Evolutionary conservation across 2,888 invertebrate genomes (phyloP), one percentile per base, ranked within the genome.

Genomic region (Globia sparganii): DNA sequence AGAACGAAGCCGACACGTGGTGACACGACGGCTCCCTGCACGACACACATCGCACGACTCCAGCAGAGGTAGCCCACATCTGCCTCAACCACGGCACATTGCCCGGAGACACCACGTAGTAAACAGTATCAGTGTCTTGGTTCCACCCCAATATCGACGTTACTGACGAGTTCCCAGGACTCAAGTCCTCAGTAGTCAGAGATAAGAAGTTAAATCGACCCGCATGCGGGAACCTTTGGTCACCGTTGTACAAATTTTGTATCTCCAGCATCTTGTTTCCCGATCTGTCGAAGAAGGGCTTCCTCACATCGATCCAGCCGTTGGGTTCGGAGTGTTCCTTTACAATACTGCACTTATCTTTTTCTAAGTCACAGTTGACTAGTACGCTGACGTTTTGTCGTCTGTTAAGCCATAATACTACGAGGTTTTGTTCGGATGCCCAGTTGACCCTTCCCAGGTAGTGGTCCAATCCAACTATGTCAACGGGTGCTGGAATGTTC

Each of bases 321-420:
- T 97, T 94, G 0, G 97, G 93, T 89, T 98, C 98, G 0, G 93
- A 92, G n/a, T 94, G 81, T 91, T 97, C 83, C 92, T 95, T 90
- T 0, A 96, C 88, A 67, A 95, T 93, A 69, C 92, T 94, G 86
- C 97, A 97, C 84, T 94, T 94, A 73, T 96, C 94, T 59, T 90
- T 89, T 40, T 88, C 90, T 31, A 96, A 83, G 73, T 97, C 94
- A 91, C 98, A 98, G 43, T 97, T 94, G 25, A 97, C 96, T 62
- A 98, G 90, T 37, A 97, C 94, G 56, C 97, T 97, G 71, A 97
- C 89, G 91, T 98, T 99, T 94, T 99, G 99, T 40, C 98, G 97
- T 72, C 99, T 97, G 93, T 99, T 99, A 75, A 98, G 96, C 98
- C 99, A 99, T 9, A 98, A 97, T 0, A 98, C 98, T 1, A 97